These are phyloP conservation scores for Anas platyrhynchos DNA, from an alignment of 2,113 vertebrate species.

Conservation along the genomic window DNA sequence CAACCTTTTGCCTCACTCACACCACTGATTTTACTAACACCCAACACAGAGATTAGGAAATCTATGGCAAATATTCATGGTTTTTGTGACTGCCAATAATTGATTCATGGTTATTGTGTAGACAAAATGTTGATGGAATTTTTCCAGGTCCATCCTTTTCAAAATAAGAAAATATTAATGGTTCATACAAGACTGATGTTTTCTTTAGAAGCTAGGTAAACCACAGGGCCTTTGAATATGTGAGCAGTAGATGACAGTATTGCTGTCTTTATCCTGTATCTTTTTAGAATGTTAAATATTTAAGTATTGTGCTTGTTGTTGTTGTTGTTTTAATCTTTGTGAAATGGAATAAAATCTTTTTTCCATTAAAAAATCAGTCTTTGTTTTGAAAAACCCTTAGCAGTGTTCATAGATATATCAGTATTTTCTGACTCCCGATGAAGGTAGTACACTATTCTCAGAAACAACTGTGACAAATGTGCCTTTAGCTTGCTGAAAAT, in stretches of 20 bases:
- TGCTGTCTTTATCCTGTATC: neutral
- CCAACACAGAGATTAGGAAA: neutral
- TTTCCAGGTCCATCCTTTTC: neutral
- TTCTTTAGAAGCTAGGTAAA: neutral
- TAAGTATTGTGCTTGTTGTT: neutral
- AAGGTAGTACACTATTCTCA: neutral
- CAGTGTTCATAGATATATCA: neutral
- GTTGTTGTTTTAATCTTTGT: neutral
- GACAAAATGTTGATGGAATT: neutral
- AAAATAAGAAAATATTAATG: neutral
- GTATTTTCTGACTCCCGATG: neutral
- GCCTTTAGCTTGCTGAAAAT: neutral
- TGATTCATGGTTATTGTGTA: neutral
- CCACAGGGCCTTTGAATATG: neutral
- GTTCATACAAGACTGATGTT: neutral
- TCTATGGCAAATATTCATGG: neutral
- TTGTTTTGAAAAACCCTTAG: neutral
- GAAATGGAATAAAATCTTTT: neutral
- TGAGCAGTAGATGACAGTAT: neutral
- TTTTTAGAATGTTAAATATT: neutral
- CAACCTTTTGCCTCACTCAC: neutral
- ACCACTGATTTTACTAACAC: neutral
- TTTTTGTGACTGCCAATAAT: neutral
- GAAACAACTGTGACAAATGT: neutral
- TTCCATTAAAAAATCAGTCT: neutral